These are phyloP conservation scores for Triplophysa yarkandensis DNA, from an alignment of 2,797 vertebrate genomes.

Conservation along the genomic window DNA sequence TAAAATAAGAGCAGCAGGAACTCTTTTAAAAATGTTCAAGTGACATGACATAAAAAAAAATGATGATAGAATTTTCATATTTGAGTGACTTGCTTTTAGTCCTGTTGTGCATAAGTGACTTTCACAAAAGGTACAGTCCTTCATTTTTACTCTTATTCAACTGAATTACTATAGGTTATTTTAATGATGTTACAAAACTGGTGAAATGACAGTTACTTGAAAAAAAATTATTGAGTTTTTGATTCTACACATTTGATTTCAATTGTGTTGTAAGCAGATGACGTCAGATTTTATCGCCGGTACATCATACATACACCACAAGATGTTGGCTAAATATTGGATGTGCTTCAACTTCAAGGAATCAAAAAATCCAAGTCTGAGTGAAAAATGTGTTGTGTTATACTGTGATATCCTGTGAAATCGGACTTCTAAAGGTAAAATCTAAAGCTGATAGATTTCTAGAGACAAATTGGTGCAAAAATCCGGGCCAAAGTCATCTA, in stretches of 20 bases:
- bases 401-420: background rate
- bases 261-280: background rate
- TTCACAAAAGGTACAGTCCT: background rate
- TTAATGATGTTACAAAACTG: background rate
- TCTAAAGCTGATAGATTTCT: background rate
- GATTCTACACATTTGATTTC: background rate
- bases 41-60: constrained; percentile 17
- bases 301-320: background rate
- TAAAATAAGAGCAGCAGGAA: background rate
- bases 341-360: background rate
- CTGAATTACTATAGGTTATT: background rate
- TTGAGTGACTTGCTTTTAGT: background rate
- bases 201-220: background rate
- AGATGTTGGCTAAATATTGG: background rate
- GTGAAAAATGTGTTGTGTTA: too few species aligned
- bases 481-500: background rate
- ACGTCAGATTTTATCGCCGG: background rate
- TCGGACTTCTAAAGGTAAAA: background rate
- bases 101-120: background rate
- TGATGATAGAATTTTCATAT: background rate
- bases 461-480: background rate
- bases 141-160: background rate
- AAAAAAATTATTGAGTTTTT: background rate
- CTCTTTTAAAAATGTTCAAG: background rate
- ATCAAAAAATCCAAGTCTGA: background rate